phyloP scores from a whole-genome alignment of 2,888 invertebrate species.

The Argyra leucocephala region DNA sequence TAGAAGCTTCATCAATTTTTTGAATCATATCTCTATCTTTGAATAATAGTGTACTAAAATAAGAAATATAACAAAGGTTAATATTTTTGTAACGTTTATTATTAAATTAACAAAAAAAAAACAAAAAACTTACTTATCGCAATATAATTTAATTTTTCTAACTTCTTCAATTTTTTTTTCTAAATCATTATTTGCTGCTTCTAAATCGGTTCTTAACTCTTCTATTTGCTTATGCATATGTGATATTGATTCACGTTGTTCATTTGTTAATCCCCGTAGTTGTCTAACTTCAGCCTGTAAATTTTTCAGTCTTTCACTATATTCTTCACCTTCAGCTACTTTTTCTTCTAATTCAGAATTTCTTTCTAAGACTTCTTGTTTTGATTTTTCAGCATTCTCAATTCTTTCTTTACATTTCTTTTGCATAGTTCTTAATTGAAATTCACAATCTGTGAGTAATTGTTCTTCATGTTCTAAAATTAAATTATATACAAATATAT shows the following conservation, averaged over 20 bases:
- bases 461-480: slow-evolving; percentile 55
- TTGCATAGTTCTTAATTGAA: slow-evolving; percentile 71
- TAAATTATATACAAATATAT: background rate
- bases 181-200: slow-evolving; percentile 46
- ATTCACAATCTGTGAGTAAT: slow-evolving; percentile 70
- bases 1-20: slow-evolving; percentile 47
- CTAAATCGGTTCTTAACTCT: slow-evolving; percentile 47
- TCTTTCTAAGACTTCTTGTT: slow-evolving; percentile 47
- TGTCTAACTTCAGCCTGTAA: slow-evolving; percentile 51
- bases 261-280: slow-evolving; percentile 48
- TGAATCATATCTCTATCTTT: slow-evolving; percentile 44
- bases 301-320: slow-evolving; percentile 39
- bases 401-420: slow-evolving; percentile 55
- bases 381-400: slow-evolving; percentile 52
- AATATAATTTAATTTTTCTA: slow-evolving; percentile 40
- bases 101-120: slow-evolving; percentile 17
- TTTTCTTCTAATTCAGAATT: slow-evolving; percentile 23
- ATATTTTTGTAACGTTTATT: slow-evolving; percentile 19
- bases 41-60: slow-evolving; percentile 39
- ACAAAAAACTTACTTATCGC: slow-evolving; percentile 36
- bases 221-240: slow-evolving; percentile 49
- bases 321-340: background rate
- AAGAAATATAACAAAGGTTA: slow-evolving; percentile 9
- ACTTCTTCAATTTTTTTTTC: slow-evolving; percentile 46
- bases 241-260: slow-evolving; percentile 48